phyloP scores from a whole-genome alignment of 2,888 invertebrate species.

The Andricus quercusramuli region DNA sequence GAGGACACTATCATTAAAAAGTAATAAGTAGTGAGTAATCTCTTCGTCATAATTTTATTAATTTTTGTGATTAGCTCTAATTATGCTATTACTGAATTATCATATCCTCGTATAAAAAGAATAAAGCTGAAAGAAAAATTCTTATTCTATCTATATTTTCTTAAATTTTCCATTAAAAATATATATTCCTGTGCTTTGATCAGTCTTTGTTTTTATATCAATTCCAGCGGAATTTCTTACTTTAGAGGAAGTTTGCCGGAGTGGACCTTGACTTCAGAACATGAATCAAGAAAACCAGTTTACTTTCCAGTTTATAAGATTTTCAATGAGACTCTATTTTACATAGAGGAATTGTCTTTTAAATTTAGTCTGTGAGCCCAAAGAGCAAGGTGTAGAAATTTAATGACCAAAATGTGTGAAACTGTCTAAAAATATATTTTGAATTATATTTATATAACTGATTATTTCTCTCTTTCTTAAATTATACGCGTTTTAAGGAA shows the following conservation, averaged over 20 bases:
- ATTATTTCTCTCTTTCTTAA: no score
- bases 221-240: not conserved
- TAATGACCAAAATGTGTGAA: no score
- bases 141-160: no score
- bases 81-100: not conserved
- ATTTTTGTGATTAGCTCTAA: not conserved
- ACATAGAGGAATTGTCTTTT: not conserved
- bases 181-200: not conserved
- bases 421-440: no score
- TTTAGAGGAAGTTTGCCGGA: not conserved
- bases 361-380: not conserved
- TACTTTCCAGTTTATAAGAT: slow-evolving; percentile 3
- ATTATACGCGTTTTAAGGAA: not conserved
- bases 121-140: no score
- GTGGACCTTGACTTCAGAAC: not conserved
- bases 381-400: not conserved
- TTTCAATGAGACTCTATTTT: not conserved
- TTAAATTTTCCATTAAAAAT: not conserved
- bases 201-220: not conserved
- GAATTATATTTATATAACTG: no score
- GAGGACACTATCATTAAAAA: not conserved
- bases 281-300: slow-evolving; percentile 8
- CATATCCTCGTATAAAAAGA: not conserved
- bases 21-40: not conserved
- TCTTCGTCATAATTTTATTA: not conserved